These are phyloP conservation scores for Amphiduros pacificus DNA, from an alignment of 2,888 invertebrate genomes.

Conservation along the genomic window DNA sequence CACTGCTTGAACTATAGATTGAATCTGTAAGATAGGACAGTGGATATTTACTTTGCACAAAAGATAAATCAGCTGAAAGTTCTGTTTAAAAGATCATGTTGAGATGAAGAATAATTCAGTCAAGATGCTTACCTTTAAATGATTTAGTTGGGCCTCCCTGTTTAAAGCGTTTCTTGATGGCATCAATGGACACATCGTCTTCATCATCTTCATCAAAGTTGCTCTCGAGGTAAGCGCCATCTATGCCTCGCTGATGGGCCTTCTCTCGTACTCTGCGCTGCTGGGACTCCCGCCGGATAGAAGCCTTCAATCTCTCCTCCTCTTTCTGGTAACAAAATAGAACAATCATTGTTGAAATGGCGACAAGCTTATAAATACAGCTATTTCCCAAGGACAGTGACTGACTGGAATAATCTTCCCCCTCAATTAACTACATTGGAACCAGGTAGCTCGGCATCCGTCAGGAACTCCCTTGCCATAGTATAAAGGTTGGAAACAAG, in stretches of 20 bases:
- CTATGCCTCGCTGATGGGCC: constrained; percentile 60
- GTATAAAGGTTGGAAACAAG: too few relatives aligned
- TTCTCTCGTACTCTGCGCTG: constrained; percentile 65
- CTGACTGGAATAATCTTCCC: too few relatives aligned
- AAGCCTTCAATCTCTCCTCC: constrained; percentile 90
- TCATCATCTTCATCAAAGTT: constrained; percentile 73
- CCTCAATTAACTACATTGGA: too few relatives aligned
- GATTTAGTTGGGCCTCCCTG: constrained; percentile 25
- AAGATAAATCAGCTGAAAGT: too few relatives aligned
- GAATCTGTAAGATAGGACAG: constrained; percentile 43
- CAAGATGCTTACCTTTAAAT: not conserved
- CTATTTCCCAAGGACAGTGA: too few relatives aligned
- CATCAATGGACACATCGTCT: constrained; percentile 83
- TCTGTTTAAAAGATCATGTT: not conserved
- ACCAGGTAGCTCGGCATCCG: too few relatives aligned
- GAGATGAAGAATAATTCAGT: not conserved
- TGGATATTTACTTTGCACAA: not conserved
- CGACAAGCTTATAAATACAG: too few relatives aligned
- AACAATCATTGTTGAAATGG: too few relatives aligned
- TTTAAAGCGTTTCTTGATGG: constrained; percentile 93
- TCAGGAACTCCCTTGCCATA: too few relatives aligned
- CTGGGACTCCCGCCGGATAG: constrained; percentile 74
- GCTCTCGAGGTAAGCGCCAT: constrained; percentile 64
- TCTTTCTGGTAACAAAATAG: constrained; percentile 81
- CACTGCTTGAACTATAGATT: constrained; percentile 84